Base-by-base conservation (phyloP, 2,113 vertebrate genomes). In the Pollachius pollachius region DNA sequence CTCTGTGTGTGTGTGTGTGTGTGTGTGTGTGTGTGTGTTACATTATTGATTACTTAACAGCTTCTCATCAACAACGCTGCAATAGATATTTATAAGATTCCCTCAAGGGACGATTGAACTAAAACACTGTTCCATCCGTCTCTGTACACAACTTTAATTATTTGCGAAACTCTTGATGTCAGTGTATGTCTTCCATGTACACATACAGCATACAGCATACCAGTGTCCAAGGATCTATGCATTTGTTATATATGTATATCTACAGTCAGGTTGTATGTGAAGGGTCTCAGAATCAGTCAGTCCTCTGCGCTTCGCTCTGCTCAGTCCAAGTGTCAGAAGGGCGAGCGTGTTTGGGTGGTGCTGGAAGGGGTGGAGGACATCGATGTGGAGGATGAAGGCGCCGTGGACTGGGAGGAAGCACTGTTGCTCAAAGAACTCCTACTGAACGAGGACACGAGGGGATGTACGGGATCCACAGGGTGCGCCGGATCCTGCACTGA, bases 381-480 rank as follows among this genome's bases (percentile, higher is more conserved):
- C 13, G 63, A 57, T 60, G 74, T 69, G 15, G 63, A 60, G 74
- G 74, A 69, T 3, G 1, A n/a, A 0, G 0, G 71, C 61, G 48
- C 68, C 63, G 61, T 73, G 17, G 0, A 48, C 2, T 69, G 52
- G 6, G 65, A 59, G 11, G 41, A 1, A 0, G 65, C 52, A 54
- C 72, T 83, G 70, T 58, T 69, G 64, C 27, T 70, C 15, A 73
- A 69, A 0, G 67, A 27, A 12, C 41, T 57, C 1, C 62, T 15
- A 2, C 78, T 78, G 0, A 81, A 78, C 13, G 79, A n/a, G 41
- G 78, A 62, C 7, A 89, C 87, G 1, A 91, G 90, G 17, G 94
- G 92, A 17, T 94, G 73, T 30, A 88, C 67, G 0, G 91, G 85
- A 66, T 89, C 87, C 1, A 77, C 56, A 0, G 86, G 65, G 63